Evolutionary conservation across 2,888 invertebrate species (phyloP).

Genomic region (Plagodis pulveraria): DNA sequence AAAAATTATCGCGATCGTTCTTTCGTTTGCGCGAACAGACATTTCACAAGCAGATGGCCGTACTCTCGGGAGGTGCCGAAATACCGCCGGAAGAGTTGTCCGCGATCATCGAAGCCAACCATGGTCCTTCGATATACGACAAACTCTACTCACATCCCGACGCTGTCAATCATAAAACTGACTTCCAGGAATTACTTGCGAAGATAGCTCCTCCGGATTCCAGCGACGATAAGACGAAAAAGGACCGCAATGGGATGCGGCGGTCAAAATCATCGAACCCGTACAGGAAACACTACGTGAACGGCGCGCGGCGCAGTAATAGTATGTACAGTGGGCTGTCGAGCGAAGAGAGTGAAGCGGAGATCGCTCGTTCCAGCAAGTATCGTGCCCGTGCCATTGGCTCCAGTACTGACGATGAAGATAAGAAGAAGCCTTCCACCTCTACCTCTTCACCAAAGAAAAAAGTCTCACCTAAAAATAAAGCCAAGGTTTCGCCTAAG

Average conservation of each 20-base stretch:
- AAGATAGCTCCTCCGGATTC: constrained; percentile 88
- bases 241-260: constrained; percentile 88
- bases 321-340: constrained; percentile 87
- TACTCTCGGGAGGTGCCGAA: constrained; percentile 85
- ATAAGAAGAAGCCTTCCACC: constrained; percentile 62
- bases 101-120: constrained; percentile 94
- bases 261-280: constrained; percentile 85
- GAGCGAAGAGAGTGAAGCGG: constrained; percentile 78
- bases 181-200: constrained; percentile 88
- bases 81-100: constrained; percentile 84
- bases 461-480: constrained; percentile 73
- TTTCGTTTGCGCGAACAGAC: constrained; percentile 96
- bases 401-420: constrained; percentile 86
- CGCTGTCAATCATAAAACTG: constrained; percentile 87
- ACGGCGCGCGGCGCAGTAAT: constrained; percentile 88
- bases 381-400: constrained; percentile 72
- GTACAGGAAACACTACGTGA: constrained; percentile 91
- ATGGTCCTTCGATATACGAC: constrained; percentile 96
- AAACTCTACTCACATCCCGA: constrained; percentile 91
- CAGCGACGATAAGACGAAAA: constrained; percentile 85
- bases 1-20: constrained; percentile 95
- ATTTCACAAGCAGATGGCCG: constrained; percentile 94
- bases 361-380: constrained; percentile 61
- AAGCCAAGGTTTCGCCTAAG: constrained; percentile 71
- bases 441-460: constrained; percentile 76